Conservation (phyloP, 2,797 vertebrate species). For the Phrynocephalus vlangalii region DNA sequence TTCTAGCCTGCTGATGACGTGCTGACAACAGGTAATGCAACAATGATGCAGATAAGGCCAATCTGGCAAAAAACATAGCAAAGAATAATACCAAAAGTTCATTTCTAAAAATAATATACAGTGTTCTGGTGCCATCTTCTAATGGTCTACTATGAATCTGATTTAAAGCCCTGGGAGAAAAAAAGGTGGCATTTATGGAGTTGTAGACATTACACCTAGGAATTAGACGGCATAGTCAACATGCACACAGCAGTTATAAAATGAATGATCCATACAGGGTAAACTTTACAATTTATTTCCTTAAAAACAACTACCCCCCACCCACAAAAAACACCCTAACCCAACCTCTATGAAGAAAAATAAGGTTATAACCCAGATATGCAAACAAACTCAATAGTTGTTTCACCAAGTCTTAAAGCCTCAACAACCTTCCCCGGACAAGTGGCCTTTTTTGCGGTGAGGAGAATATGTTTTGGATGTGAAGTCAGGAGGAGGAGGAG, state of each 20-base stretch:
- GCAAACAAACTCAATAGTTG: neutral
- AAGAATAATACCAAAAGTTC: too few relatives aligned
- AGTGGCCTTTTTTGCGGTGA: neutral
- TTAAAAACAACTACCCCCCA: too few relatives aligned
- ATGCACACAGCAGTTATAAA: too few relatives aligned
- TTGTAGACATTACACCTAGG: neutral
- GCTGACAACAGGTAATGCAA: too few relatives aligned
- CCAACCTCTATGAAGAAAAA: neutral
- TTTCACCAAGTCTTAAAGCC: neutral
- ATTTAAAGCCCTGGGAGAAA: neutral
- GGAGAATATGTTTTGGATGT: rapidly evolving
- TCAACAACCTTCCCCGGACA: neutral
- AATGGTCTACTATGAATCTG: neutral
- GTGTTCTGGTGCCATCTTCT: too few relatives aligned
- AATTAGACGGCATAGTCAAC: too few relatives aligned
- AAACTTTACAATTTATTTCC: neutral
- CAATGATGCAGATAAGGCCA: too few relatives aligned
- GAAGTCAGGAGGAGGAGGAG: rapidly evolving
- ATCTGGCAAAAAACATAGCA: too few relatives aligned
- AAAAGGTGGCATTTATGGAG: neutral
- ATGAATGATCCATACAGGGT: neutral
- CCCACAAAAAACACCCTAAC: neutral
- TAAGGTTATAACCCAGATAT: constrained; percentile 29
- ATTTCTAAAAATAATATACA: too few relatives aligned
- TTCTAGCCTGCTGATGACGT: too few relatives aligned